Evolutionary conservation across 1,140 invertebrate species (phyloP), one percentile per base, ranked within the genome.

Genomic region (Apis cerana): DNA sequence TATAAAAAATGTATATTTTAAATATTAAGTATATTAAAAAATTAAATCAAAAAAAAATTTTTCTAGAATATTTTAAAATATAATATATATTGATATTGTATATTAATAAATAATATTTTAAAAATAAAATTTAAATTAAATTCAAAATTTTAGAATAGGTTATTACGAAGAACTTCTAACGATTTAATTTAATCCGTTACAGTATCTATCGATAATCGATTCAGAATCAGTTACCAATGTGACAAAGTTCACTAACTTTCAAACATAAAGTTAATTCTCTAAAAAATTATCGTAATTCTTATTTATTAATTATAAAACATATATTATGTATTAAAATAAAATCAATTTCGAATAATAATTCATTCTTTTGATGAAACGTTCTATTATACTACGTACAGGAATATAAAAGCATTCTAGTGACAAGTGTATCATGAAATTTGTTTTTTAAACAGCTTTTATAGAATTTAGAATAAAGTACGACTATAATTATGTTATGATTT

Each of bases 401-500:
- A 21, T 52, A 56, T 50, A 62, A 62, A 74, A 74, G 70, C 80
- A 48, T 27, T 59, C 15, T 23, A 56, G 64, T 76, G 80, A 82
- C 80, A 82, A 74, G 80, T 82, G 80, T 64, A 19, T 11, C 48
- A 11, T 48, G 48, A 52, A 82, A 82, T 74, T 76, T 52, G 74
- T 69, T 82, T 68, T 76, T 69, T 50, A 59, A 81, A 27, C 58
- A 43, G n/a, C 23, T 54, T 15, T 54, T 23, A 21, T 50, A 48
- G 62, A 75, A 75, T 68, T 23, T 68, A 19, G 56, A 67, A 61
- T 43, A 48, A 52, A 43, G 52, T 33, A 23, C 33, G 33, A 13
- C 9, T 56, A 1, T 52, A n/a, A 48, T 80, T 33, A 43, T 43
- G 1, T n/a, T 11, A 43, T 19, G 8, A 0, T 76, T 76, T 59